Conservation (phyloP, 2,113 vertebrate species). For the Paracanthobrama guichenoti region DNA sequence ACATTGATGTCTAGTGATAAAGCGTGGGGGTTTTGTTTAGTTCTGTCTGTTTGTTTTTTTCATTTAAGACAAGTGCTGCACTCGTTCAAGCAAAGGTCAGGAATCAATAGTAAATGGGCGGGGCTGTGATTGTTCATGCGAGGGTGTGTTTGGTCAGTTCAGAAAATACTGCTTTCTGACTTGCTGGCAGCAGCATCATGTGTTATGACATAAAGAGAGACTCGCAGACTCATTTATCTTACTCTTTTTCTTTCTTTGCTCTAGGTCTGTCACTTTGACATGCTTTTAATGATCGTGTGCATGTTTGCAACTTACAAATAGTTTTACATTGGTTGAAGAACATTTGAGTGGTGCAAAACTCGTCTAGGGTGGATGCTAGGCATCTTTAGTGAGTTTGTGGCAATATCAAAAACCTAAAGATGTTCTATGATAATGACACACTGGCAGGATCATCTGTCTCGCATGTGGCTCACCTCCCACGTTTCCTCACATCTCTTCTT, state of each 20-base stretch:
- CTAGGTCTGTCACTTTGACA: background rate
- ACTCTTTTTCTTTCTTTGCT: background rate
- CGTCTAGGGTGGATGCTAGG: background rate
- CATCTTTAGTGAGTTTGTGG: background rate
- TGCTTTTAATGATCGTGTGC: background rate
- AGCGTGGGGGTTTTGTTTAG: background rate
- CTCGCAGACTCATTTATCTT: constrained; percentile 12
- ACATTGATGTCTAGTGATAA: background rate
- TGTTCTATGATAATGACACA: constrained; percentile 11
- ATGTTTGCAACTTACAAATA: background rate
- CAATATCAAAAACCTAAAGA: background rate
- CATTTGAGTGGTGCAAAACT: background rate
- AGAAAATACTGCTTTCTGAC: constrained; percentile 56
- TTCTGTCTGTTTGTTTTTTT: background rate
- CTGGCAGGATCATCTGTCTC: constrained; percentile 6
- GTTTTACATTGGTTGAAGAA: background rate
- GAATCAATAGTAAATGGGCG: constrained; percentile 62
- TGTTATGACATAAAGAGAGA: constrained; percentile 49
- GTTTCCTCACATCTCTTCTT: background rate
- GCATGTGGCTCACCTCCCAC: constrained; percentile 13
- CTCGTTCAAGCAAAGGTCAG: background rate
- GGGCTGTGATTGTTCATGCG: constrained; percentile 60
- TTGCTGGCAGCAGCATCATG: constrained; percentile 56
- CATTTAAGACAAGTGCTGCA: constrained; percentile 41
- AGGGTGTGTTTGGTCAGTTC: constrained; percentile 70